Conservation (phyloP, 1,140 invertebrate genomes). For the Drosophila auraria region DNA sequence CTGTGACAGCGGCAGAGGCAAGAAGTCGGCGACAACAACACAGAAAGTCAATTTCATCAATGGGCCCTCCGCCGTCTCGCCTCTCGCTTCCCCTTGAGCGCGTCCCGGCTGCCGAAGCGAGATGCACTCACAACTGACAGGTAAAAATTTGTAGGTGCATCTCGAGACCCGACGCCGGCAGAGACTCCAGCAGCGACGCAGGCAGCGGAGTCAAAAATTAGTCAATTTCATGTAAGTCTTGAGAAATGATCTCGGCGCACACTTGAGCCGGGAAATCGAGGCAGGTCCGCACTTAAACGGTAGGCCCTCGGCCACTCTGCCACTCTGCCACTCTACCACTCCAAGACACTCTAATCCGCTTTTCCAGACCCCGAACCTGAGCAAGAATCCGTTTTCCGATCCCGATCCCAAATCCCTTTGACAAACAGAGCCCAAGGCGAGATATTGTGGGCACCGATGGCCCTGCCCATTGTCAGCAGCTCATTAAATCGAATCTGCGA, state of each 20-base stretch:
- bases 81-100: slow-evolving; percentile 15
- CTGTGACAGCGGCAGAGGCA: slow-evolving; percentile 38
- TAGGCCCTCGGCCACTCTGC: slow-evolving; percentile 36
- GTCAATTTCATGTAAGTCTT: slow-evolving; percentile 83
- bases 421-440: slow-evolving; percentile 35
- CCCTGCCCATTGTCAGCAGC: slow-evolving; percentile 65
- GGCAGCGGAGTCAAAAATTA: slow-evolving; percentile 65
- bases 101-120: slow-evolving; percentile 7
- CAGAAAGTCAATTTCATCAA: slow-evolving; percentile 85
- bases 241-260: slow-evolving; percentile 51
- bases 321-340: slow-evolving; percentile 3
- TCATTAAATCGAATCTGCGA: slow-evolving; percentile 46
- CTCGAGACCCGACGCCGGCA: slow-evolving; percentile 27
- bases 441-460: slow-evolving; percentile 45
- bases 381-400: not conserved
- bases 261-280: slow-evolving; percentile 60
- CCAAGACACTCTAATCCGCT: slow-evolving; percentile 51
- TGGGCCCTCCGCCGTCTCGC: slow-evolving; percentile 50
- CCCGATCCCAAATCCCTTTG: slow-evolving; percentile 3
- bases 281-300: slow-evolving; percentile 69
- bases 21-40: slow-evolving; percentile 81
- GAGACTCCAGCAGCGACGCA: slow-evolving; percentile 18
- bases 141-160: slow-evolving; percentile 81
- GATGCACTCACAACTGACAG: slow-evolving; percentile 57
- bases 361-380: slow-evolving; percentile 24